Base-by-base conservation (phyloP, 2,888 invertebrate genomes). In the Metellina segmentata region DNA sequence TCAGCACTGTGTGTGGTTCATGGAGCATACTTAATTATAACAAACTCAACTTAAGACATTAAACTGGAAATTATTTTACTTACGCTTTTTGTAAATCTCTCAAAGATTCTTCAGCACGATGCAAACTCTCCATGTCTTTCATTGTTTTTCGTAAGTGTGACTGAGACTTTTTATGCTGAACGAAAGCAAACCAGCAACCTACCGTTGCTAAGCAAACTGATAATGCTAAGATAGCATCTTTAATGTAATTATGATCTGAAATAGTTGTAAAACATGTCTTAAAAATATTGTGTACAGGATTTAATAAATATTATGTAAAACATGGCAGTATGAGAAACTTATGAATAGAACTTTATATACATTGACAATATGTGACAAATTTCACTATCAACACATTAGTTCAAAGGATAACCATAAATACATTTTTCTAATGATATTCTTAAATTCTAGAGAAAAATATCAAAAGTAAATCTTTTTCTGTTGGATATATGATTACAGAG, bases 121-220 rank as follows among this genome's bases (percentile, higher is more conserved):
- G 97, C 93, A 98, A 96, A 94, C 97, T 97, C 94, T 98, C 98
- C 97, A 99, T 98, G 94, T 99, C 98, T 93, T 97, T 97, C 95
- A 98, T 97, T 98, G 99, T 98, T 93, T 98, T 96, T 93, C 97
- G 96, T 93, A 99, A 96, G 95, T 99, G 97, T 93, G 96, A 96
- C 94, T 98, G 97, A 72, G 98, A 98, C 94, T 97, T 97, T 94
- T 98, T 97, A 94, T 98, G 98, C 94, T 98, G 98, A 91, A 97
- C 97, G 95, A 98, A 97, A 61, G 98, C 98, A 95, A 98, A 98
- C 98, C 98, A 98, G 94, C 97, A 97, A 87, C 98, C 98, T 90
- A 97, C 97, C 87, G 98, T 96, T 9, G 98, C 98, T 94, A 98
- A 97, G 93, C 98, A 96, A 87, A 98, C 95, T 91, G 98, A 96